A percentile compares a stretch with the other conserved stretches of the same genome.
These are phyloP conservation scores for Pammene fasciana DNA, from an alignment of 2,888 invertebrate genomes.

Conservation along the genomic window DNA sequence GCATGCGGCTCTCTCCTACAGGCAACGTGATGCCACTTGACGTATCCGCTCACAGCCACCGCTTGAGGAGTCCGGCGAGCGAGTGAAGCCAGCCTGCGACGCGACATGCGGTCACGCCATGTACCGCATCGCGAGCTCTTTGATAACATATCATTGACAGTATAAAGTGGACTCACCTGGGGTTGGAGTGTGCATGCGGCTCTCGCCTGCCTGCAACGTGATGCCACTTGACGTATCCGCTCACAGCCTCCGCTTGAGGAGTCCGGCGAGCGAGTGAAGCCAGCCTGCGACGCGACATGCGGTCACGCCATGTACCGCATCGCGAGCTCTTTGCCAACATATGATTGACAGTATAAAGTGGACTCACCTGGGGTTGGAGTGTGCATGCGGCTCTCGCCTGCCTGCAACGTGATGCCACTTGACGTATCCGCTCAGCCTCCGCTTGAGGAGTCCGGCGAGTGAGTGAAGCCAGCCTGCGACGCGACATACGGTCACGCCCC, in stretches of 20 bases:
- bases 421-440: slow-evolving; percentile 92
- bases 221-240: slow-evolving; percentile 92
- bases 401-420: slow-evolving; percentile 88
- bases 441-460: slow-evolving; percentile 88
- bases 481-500: slow-evolving; percentile 47
- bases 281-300: slow-evolving; percentile 76
- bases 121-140: slow-evolving; percentile 49
- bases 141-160: slow-evolving; percentile 18
- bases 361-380: slow-evolving; percentile 61
- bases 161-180: slow-evolving; percentile 56
- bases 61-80: slow-evolving; percentile 88
- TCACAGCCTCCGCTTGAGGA: slow-evolving; percentile 91
- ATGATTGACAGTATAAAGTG: background rate
- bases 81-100: slow-evolving; percentile 86
- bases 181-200: slow-evolving; percentile 54
- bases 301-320: slow-evolving; percentile 49
- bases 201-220: slow-evolving; percentile 77
- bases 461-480: slow-evolving; percentile 86
- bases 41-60: slow-evolving; percentile 92
- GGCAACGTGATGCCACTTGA: slow-evolving; percentile 88
- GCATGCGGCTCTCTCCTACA: slow-evolving; percentile 61
- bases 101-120: slow-evolving; percentile 47
- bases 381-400: slow-evolving; percentile 57
- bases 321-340: slow-evolving; percentile 47
- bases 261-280: slow-evolving; percentile 87